phyloP scores from a whole-genome alignment of 2,888 invertebrate species.

The Cosmia trapezina region DNA sequence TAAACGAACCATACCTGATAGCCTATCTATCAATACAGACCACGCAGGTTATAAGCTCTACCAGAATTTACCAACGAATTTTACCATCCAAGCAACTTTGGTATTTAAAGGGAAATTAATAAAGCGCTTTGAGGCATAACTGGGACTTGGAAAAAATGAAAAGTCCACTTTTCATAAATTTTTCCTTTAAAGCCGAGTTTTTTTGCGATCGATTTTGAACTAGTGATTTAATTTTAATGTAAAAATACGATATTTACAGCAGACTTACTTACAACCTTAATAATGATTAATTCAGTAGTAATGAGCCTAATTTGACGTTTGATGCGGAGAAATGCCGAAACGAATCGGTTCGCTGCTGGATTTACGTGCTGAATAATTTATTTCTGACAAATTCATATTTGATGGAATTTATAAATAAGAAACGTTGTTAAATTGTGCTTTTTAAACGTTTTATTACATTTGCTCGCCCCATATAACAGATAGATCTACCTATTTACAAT shows the following conservation, averaged over 20 bases:
- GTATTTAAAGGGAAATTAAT: slow-evolving; percentile 40
- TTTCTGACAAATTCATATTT: slow-evolving; percentile 2
- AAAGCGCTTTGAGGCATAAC: slow-evolving; percentile 40
- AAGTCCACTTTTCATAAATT: slow-evolving; percentile 27
- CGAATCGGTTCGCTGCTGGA: slow-evolving; percentile 3
- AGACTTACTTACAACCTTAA: background rate
- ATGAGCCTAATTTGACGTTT: slow-evolving; percentile 36
- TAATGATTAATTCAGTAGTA: slow-evolving; percentile 18
- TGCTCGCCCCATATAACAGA: background rate
- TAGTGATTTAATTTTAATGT: background rate
- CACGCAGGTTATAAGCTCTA: slow-evolving; percentile 31
- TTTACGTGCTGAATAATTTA: slow-evolving; percentile 4
- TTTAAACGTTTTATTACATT: slow-evolving; percentile 8
- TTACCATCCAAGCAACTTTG: slow-evolving; percentile 28
- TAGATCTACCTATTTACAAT: background rate
- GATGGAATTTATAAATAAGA: background rate
- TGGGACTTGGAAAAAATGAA: slow-evolving; percentile 3
- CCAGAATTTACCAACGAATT: slow-evolving; percentile 24
- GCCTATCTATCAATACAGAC: slow-evolving; percentile 33
- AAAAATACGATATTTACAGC: slow-evolving; percentile 6
- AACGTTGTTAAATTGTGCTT: background rate
- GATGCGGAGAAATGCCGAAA: slow-evolving; percentile 13
- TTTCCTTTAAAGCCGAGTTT: slow-evolving; percentile 15
- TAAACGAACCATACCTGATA: slow-evolving; percentile 40
- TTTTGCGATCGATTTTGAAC: slow-evolving; percentile 22